Evolutionary conservation across 2,888 invertebrate species (phyloP).

Genomic region (Tromatobia lineatoria): DNA sequence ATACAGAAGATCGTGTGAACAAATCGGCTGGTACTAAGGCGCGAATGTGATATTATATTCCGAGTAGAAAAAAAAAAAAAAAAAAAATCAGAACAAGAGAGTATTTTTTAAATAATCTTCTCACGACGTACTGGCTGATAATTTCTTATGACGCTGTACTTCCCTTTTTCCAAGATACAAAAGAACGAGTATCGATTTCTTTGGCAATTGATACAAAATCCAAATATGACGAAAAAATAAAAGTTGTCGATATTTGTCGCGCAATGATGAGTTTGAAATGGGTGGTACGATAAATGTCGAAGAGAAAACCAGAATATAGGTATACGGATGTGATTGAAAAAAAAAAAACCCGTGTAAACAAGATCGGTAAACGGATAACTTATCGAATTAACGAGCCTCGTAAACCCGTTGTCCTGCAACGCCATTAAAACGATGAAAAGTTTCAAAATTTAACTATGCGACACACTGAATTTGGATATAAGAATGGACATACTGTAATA

Average conservation of each 20-base stretch:
- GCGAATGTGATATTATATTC: not conserved
- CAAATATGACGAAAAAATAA: no score
- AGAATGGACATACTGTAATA: slow-evolving; percentile 26
- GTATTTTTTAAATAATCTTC: no score
- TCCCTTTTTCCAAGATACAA: no score
- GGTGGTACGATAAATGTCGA: no score
- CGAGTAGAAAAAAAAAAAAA: no score
- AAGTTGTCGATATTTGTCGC: no score
- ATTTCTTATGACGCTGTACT: not conserved
- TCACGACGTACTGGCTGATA: not conserved
- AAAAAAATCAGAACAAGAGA: no score
- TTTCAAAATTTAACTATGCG: slow-evolving; percentile 12
- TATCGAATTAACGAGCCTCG: slow-evolving; percentile 67
- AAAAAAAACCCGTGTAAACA: slow-evolving; percentile 63
- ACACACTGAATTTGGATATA: slow-evolving; percentile 46
- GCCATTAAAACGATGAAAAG: slow-evolving; percentile 27
- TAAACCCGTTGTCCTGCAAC: slow-evolving; percentile 55
- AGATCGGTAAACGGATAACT: slow-evolving; percentile 68
- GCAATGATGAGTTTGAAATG: no score
- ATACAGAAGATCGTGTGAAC: not conserved
- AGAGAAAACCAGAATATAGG: not conserved
- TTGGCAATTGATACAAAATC: no score
- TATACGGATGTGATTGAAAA: slow-evolving; percentile 19
- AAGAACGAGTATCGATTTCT: no score
- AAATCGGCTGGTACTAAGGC: not conserved